A percentile compares a stretch with the other conserved stretches of the same genome.
phyloP scores from a whole-genome alignment of 37 sponge, comb jelly and placozoan species.

The Halichondria panicea region DNA sequence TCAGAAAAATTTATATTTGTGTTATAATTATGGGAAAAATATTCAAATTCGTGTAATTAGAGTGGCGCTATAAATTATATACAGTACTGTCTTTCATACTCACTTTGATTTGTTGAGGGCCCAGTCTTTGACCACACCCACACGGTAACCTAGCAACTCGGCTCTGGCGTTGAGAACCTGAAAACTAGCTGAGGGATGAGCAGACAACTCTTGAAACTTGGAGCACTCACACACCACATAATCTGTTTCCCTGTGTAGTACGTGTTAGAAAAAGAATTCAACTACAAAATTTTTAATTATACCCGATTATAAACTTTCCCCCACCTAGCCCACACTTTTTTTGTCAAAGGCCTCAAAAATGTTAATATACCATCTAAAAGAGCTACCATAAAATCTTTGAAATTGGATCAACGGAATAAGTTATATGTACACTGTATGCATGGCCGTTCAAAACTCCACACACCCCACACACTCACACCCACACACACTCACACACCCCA shows the following conservation, averaged over 20 bases:
- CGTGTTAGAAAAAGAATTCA: neutral
- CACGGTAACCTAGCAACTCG: constrained; percentile 45
- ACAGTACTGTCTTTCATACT: neutral
- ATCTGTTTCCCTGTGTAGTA: constrained; percentile 3
- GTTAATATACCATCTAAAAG: no score
- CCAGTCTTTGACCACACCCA: constrained; percentile 61
- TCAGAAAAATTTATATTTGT: no score
- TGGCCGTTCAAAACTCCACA: no score
- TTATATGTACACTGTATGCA: no score
- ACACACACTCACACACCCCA: no score
- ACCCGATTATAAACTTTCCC: no score
- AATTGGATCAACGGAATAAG: no score
- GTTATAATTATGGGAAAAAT: neutral
- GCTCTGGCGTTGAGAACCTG: constrained; percentile 19
- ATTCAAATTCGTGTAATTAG: neutral
- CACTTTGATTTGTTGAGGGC: constrained; percentile 46
- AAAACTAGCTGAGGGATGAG: constrained; percentile 6
- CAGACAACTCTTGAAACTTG: constrained; percentile 21
- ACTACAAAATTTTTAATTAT: no score
- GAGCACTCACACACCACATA: constrained; percentile 65
- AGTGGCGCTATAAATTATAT: neutral
- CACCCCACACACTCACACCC: no score
- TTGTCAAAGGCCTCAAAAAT: no score
- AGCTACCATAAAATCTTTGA: no score
- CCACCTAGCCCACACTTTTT: no score